Base-by-base conservation (phyloP, 2,113 vertebrate genomes). In the Dissostichus mawsoni region DNA sequence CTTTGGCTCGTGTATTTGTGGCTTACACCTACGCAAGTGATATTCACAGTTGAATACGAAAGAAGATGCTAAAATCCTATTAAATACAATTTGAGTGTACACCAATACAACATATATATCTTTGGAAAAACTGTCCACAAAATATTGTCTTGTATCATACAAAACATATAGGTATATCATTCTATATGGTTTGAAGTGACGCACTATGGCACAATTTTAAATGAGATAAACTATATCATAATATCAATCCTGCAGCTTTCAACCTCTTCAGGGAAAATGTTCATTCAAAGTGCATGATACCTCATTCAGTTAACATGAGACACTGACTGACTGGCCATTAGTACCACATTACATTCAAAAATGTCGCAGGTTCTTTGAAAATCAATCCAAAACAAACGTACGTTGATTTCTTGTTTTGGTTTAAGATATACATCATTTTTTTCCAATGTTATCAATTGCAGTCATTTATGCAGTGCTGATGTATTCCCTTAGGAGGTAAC, bases 301-400 rank as follows among this genome's bases (percentile, higher is more conserved):
- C 84, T 79, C 74, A 81, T 84, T 87, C 72, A 87, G 67, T 41
- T 82, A 76, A 88, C 59, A 82, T 62, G 52, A 81, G 72, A 85
- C 79, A 89, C 73, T 87, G 83, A 87, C 64, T 75, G 76, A 87
- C 86, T 69, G 83, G 90, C 79, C 67, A 70, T 70, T 55, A 89
- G 89, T 86, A 94, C 90, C 84, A 91, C 78, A 79, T 89, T 92
- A 94, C 91, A 93, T 92, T 92, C 91, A 93, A 85, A 81, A 56
- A 84, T 85, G 88, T 92, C 87, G 6, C 78, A 80, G 67, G 11
- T 81, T 84, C 78, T 58, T 63, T 41, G 2, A 76, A 83, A 76
- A 56, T 64, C 45, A 57, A 69, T 70, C 57, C 25, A 50, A 23
- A 63, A 73, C 82, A 7, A 69, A 50, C 71, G 73, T 66, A 74